Percentiles rank a stretch among this genome's conserved stretches.
phyloP scores from a whole-genome alignment of 2,888 invertebrate species.

The Dromius quadrimaculatus region DNA sequence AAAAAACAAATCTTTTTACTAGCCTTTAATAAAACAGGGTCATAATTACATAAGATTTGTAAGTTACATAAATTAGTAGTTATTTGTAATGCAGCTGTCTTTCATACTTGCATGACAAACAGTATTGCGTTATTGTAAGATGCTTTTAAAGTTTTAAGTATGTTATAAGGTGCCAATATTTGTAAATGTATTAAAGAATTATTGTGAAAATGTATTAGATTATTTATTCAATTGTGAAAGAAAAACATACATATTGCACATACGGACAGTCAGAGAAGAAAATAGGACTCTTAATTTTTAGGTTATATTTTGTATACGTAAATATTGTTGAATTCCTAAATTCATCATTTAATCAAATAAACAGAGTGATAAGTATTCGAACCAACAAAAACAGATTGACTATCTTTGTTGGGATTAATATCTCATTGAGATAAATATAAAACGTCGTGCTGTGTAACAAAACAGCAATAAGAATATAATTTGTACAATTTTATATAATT shows the following conservation, averaged over 20 bases:
- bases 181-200: constrained; percentile 46
- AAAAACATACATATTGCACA: constrained; percentile 45
- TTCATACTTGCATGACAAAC: constrained; percentile 60
- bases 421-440: too few relatives aligned
- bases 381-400: too few relatives aligned
- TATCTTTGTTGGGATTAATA: too few relatives aligned
- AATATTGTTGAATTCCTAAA: too few relatives aligned
- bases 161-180: constrained; percentile 51
- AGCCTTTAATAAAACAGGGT: constrained; percentile 68
- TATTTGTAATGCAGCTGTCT: constrained; percentile 61
- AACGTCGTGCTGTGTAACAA: too few relatives aligned
- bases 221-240: constrained; percentile 46
- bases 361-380: too few relatives aligned
- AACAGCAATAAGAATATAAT: too few relatives aligned
- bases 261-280: constrained; percentile 23
- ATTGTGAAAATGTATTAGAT: constrained; percentile 44
- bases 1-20: constrained; percentile 64
- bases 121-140: constrained; percentile 62
- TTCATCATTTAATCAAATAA: too few relatives aligned
- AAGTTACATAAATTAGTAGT: constrained; percentile 61
- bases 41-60: constrained; percentile 65
- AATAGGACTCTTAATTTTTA: too few relatives aligned
- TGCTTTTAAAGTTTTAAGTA: constrained; percentile 50
- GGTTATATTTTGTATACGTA: too few relatives aligned
- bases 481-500: too few relatives aligned